phyloP scores from a whole-genome alignment of 1,140 invertebrate genomes.

The Lucilia sericata region DNA sequence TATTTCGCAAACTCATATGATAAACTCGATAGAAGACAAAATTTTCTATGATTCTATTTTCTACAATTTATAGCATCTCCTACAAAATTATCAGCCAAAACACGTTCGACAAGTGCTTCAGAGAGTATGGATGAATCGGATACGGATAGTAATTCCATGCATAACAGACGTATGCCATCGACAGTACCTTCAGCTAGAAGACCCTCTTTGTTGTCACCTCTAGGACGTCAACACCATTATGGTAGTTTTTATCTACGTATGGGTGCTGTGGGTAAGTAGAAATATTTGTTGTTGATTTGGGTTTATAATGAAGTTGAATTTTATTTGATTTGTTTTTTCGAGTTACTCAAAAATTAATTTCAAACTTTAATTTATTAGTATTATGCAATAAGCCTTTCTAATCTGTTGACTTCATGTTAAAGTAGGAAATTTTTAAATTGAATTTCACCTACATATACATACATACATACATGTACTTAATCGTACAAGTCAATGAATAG shows the following conservation, averaged over 20 bases:
- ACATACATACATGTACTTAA: too few relatives aligned
- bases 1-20: neutral
- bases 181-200: conserved; percentile 65
- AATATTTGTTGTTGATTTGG: neutral
- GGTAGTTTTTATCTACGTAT: conserved; percentile 94
- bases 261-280: conserved; percentile 85
- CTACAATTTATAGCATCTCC: conserved; percentile 52
- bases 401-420: too few relatives aligned
- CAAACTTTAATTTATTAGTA: neutral
- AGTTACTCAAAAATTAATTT: too few relatives aligned
- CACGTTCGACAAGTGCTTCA: conserved; percentile 52
- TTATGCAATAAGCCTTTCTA: too few relatives aligned
- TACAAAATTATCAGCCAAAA: conserved; percentile 57
- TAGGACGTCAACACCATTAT: conserved; percentile 78
- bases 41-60: neutral
- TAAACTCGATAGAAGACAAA: neutral
- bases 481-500: too few relatives aligned
- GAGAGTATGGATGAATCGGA: conserved; percentile 71
- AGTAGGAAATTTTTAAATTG: too few relatives aligned
- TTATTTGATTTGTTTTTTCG: neutral
- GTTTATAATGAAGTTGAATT: neutral
- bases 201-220: conserved; percentile 67
- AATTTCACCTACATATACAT: too few relatives aligned
- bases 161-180: conserved; percentile 69
- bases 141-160: conserved; percentile 69